These are phyloP conservation scores for Chascanopsetta lugubris DNA, from an alignment of 2,113 vertebrate genomes.

Conservation along the genomic window DNA sequence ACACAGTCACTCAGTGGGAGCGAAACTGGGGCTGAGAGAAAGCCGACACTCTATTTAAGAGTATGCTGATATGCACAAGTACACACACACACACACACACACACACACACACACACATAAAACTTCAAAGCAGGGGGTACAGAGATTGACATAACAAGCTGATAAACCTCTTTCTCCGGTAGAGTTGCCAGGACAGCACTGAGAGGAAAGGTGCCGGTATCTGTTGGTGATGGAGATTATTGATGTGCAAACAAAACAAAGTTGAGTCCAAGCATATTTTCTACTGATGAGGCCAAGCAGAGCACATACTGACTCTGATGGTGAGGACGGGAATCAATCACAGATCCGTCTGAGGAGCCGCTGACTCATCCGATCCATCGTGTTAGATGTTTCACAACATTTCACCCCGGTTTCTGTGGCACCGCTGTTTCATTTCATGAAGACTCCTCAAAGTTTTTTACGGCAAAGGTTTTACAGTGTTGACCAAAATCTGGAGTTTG, in stretches of 20 bases:
- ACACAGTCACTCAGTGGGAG: conserved; percentile 51
- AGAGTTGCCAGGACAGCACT: conserved; percentile 68
- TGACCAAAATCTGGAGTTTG: too few species aligned
- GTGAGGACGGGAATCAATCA: conserved; percentile 52
- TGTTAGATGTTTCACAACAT: too few species aligned
- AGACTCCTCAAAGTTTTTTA: too few species aligned
- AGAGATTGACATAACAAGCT: conserved; percentile 70
- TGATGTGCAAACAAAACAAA: conserved; percentile 62
- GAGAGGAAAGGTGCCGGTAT: conserved; percentile 64
- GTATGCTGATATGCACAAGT: conserved; percentile 45
- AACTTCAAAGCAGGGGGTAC: conserved; percentile 54
- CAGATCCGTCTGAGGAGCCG: conserved; percentile 7
- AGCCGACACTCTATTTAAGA: conserved; percentile 45
- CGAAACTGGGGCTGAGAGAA: conserved; percentile 35
- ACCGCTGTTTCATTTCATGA: too few species aligned
- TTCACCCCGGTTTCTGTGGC: too few species aligned
- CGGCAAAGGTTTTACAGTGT: too few species aligned
- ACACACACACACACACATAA: conserved; percentile 3
- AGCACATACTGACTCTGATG: conserved; percentile 39
- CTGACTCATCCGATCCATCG: conserved; percentile 18
- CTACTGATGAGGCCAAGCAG: conserved; percentile 44
- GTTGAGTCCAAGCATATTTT: conserved; percentile 61
- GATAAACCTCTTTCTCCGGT: conserved; percentile 61
- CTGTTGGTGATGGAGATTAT: conserved; percentile 61
- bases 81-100: conserved; percentile 22